Percentiles rank a stretch among this genome's conserved stretches.
phyloP scores from a whole-genome alignment of 2,888 invertebrate species.

The Ceriagrion tenellum region DNA sequence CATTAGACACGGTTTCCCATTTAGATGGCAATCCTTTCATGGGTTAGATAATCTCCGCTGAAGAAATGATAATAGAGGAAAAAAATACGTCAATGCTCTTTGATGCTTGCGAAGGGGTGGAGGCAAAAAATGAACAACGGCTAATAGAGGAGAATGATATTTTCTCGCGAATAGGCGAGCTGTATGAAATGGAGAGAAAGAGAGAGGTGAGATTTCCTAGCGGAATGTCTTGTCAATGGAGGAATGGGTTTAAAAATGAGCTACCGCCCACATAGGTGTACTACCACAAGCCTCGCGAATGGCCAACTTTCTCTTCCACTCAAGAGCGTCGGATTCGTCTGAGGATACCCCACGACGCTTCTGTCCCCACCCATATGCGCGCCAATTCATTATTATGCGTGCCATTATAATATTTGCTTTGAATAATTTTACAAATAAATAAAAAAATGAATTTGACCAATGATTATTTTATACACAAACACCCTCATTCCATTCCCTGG shows the following conservation, averaged over 20 bases:
- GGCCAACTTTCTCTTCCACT: background rate
- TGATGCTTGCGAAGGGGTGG: background rate
- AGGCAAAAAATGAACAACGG: background rate
- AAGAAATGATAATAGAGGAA: background rate
- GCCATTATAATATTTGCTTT: too few species aligned
- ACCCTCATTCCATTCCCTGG: too few species aligned
- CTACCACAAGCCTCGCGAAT: background rate
- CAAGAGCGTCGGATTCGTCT: background rate
- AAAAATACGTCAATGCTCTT: background rate
- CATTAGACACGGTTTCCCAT: constrained; percentile 6
- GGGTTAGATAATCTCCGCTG: background rate
- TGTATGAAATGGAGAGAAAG: background rate
- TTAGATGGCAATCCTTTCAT: background rate
- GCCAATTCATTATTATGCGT: too few species aligned
- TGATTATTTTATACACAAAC: too few species aligned
- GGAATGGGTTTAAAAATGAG: background rate
- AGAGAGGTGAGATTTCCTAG: background rate
- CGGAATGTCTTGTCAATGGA: background rate
- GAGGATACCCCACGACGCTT: background rate
- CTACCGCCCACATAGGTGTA: background rate
- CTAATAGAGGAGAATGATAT: background rate
- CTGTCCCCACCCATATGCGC: background rate
- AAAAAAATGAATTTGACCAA: too few species aligned
- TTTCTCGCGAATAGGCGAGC: background rate
- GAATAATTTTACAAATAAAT: too few species aligned